These are phyloP conservation scores for Scaptomyza montana DNA, from an alignment of 1,140 invertebrate genomes.

Conservation along the genomic window DNA sequence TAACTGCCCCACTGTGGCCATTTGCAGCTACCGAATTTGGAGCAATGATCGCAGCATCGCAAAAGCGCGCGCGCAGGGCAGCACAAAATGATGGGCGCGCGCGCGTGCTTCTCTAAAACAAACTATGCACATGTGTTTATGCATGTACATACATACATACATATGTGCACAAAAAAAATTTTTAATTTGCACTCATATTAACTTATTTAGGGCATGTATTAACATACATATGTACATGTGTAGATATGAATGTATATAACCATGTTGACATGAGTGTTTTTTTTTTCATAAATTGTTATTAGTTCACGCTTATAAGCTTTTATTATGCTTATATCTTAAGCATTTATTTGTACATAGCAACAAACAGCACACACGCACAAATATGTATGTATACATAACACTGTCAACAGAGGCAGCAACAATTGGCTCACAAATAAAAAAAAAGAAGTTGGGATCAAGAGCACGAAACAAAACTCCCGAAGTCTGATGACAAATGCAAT, in stretches of 20 bases:
- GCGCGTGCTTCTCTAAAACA: slow-evolving; percentile 6
- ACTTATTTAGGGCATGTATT: slow-evolving; percentile 41
- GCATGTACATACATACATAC: neutral
- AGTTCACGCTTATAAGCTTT: slow-evolving; percentile 48
- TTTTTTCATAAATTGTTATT: slow-evolving; percentile 21
- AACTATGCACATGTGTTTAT: neutral
- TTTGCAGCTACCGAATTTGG: slow-evolving; percentile 28
- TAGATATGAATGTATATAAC: neutral
- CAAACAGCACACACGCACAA: slow-evolving; percentile 24
- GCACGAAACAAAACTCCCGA: slow-evolving; percentile 36
- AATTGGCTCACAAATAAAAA: slow-evolving; percentile 30
- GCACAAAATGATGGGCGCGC: slow-evolving; percentile 19
- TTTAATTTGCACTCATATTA: slow-evolving; percentile 39
- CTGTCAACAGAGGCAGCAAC: slow-evolving; percentile 24
- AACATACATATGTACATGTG: neutral
- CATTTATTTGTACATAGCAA: slow-evolving; percentile 43
- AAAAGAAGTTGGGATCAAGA: slow-evolving; percentile 18
- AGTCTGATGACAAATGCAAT: slow-evolving; percentile 49
- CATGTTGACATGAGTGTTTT: slow-evolving; percentile 38
- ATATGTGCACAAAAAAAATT: slow-evolving; percentile 2
- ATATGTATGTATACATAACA: neutral
- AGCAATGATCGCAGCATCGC: slow-evolving; percentile 22
- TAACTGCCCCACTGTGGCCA: slow-evolving; percentile 11
- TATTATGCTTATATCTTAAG: slow-evolving; percentile 42
- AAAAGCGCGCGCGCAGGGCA: slow-evolving; percentile 13